These are phyloP conservation scores for Eutolmus rufibarbis DNA, from an alignment of 2,888 invertebrate genomes.

Conservation along the genomic window DNA sequence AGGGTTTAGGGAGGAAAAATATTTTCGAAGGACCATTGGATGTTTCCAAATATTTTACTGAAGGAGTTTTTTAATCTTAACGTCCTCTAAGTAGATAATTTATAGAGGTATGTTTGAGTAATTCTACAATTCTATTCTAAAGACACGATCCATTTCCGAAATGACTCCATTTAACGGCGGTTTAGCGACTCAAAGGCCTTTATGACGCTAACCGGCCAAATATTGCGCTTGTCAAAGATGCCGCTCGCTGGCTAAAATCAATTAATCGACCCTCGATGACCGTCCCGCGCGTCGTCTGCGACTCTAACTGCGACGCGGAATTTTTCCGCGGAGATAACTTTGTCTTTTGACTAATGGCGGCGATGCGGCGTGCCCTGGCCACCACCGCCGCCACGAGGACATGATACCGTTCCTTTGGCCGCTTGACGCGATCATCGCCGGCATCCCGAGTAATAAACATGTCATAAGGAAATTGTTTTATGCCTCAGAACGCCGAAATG, in stretches of 20 bases:
- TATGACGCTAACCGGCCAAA: background rate
- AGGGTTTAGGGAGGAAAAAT: too few relatives aligned
- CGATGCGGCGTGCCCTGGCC: background rate
- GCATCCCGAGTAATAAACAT: constrained; percentile 30
- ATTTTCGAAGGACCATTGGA: too few relatives aligned
- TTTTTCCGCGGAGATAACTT: background rate
- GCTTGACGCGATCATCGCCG: background rate
- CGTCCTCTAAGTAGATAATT: too few relatives aligned
- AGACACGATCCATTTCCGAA: background rate
- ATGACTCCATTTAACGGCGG: background rate
- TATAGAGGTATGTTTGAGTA: background rate
- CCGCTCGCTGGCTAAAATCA: background rate
- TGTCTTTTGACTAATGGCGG: background rate
- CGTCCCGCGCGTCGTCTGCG: background rate
- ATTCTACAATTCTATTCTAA: background rate
- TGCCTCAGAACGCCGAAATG: constrained; percentile 30
- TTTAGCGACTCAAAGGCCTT: background rate
- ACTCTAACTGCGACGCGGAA: background rate
- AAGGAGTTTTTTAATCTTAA: too few relatives aligned
- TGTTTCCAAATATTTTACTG: too few relatives aligned
- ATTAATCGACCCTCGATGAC: background rate
- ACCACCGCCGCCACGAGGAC: background rate
- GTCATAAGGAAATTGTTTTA: constrained; percentile 37
- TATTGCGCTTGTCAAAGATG: background rate
- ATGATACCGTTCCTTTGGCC: background rate